phyloP scores from a whole-genome alignment of 2,797 vertebrate species.

The Heliangelus exortis region DNA sequence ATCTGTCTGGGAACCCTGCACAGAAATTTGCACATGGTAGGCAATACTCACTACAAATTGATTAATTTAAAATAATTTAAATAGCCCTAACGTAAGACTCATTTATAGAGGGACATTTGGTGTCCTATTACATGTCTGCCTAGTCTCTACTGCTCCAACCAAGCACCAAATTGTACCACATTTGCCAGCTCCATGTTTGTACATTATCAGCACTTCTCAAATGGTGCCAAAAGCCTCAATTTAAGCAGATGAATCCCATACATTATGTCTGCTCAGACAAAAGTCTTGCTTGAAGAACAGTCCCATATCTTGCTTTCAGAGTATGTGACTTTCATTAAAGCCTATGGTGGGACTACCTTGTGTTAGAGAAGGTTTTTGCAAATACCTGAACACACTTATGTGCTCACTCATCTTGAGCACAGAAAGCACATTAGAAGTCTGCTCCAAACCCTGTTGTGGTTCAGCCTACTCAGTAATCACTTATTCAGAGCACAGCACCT shows the following conservation, averaged over 20 bases:
- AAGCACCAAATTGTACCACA: accelerated
- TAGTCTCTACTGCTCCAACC: not conserved
- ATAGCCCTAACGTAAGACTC: not conserved
- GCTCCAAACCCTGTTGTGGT: not conserved
- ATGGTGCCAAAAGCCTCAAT: not conserved
- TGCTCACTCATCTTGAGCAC: not conserved
- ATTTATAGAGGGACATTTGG: not conserved
- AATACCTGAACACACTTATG: accelerated
- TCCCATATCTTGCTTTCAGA: not conserved
- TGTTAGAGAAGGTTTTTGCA: not conserved
- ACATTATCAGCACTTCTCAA: not conserved
- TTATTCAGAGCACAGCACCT: not conserved
- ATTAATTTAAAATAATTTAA: not conserved
- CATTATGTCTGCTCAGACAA: not conserved
- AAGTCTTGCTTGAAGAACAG: not conserved
- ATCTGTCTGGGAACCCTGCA: not conserved
- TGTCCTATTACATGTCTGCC: not conserved
- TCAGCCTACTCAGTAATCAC: not conserved
- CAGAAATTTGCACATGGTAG: not conserved
- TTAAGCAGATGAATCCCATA: not conserved
- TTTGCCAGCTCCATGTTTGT: not conserved
- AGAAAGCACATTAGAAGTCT: not conserved
- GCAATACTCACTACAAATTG: not conserved
- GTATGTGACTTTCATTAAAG: not conserved
- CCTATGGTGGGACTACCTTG: not conserved